Conservation (phyloP, 2,888 invertebrate species). For the Macaria notata region DNA sequence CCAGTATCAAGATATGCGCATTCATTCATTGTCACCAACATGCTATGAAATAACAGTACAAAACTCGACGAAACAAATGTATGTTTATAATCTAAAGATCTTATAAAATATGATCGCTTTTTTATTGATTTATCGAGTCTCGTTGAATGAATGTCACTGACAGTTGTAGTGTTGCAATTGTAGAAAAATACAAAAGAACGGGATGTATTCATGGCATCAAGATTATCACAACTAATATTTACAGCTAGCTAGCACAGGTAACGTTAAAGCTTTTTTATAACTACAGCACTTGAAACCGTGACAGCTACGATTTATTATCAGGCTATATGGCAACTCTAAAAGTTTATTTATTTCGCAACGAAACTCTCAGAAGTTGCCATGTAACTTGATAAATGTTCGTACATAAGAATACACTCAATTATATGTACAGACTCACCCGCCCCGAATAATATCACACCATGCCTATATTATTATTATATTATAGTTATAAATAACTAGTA, state of each 20-base stretch:
- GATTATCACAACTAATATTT: conserved; percentile 68
- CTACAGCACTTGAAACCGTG: conserved; percentile 31
- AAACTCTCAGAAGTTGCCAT: conserved; percentile 1
- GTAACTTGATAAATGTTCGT: conserved; percentile 6
- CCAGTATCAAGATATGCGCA: conserved; percentile 42
- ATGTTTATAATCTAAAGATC: too few relatives aligned
- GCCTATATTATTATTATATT: conserved; percentile 18
- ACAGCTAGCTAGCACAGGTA: conserved; percentile 57
- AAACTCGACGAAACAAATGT: too few relatives aligned
- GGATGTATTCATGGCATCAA: conserved; percentile 66
- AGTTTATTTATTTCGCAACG: not conserved
- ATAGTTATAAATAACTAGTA: conserved; percentile 10
- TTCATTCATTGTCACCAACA: conserved; percentile 6
- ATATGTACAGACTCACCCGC: conserved; percentile 34
- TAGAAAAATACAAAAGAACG: conserved; percentile 25
- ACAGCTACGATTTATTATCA: not conserved
- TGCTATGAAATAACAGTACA: not conserved
- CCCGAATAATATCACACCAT: conserved; percentile 33
- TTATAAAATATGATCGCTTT: too few relatives aligned
- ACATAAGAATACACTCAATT: conserved; percentile 17
- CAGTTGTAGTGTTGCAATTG: conserved; percentile 15
- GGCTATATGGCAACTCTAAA: conserved; percentile 8
- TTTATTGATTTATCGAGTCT: too few relatives aligned
- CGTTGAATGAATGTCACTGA: conserved; percentile 20
- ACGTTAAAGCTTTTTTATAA: conserved; percentile 67